phyloP scores from a whole-genome alignment of 53 echinoderm and acorn worm genomes.

The Stichopus horrens region DNA sequence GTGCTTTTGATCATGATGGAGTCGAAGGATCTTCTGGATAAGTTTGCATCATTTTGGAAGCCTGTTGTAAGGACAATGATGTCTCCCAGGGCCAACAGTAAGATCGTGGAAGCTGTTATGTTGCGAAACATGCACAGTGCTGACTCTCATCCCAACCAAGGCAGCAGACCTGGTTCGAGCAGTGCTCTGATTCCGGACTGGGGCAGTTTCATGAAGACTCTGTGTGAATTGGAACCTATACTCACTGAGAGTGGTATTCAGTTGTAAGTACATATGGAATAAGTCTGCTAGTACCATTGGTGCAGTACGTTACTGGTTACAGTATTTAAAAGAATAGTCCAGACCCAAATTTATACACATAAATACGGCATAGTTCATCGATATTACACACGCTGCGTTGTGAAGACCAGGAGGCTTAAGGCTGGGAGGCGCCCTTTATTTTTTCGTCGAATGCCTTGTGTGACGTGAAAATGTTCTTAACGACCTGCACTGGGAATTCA shows the following conservation, averaged over 20 bases:
- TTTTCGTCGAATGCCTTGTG: too few species aligned
- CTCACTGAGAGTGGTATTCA: slow-evolving; percentile 3
- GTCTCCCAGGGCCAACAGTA: background rate
- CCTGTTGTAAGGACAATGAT: background rate
- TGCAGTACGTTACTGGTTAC: too few species aligned
- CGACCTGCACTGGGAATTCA: too few species aligned
- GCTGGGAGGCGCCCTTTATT: too few species aligned
- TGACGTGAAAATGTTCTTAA: too few species aligned
- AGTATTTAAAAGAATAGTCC: too few species aligned
- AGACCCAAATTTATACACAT: too few species aligned
- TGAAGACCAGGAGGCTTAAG: too few species aligned
- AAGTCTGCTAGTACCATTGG: too few species aligned
- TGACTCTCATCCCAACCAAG: background rate
- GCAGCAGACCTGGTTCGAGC: background rate
- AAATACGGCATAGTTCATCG: too few species aligned
- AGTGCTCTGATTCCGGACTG: background rate
- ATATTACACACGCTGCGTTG: too few species aligned
- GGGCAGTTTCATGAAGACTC: background rate
- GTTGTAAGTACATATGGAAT: background rate
- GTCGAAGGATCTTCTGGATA: background rate
- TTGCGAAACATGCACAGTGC: background rate
- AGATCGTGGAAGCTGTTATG: background rate
- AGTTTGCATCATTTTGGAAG: slow-evolving; percentile 16
- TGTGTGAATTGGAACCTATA: slow-evolving; percentile 6
- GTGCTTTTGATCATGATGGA: background rate